These are phyloP conservation scores for Agrochola lota DNA, from an alignment of 2,888 invertebrate species.

Conservation along the genomic window DNA sequence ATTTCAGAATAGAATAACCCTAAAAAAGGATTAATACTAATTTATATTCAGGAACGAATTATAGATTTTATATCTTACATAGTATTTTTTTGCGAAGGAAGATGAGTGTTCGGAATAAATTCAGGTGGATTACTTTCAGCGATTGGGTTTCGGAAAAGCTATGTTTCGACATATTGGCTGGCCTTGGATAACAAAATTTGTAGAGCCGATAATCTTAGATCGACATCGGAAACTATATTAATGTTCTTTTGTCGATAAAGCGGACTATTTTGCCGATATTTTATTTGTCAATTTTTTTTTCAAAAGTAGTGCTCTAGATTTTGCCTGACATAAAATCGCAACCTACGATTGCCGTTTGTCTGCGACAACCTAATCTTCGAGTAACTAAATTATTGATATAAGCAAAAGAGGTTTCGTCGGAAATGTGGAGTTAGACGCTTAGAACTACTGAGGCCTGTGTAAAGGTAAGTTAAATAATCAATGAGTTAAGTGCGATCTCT, in stretches of 20 bases:
- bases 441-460: conserved; percentile 30
- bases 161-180: conserved; percentile 34
- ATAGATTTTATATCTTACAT: conserved; percentile 45
- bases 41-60: conserved; percentile 42
- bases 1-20: conserved; percentile 45
- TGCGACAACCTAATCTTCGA: background rate
- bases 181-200: conserved; percentile 9
- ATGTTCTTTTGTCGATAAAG: background rate
- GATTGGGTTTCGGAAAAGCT: conserved; percentile 26
- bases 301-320: background rate
- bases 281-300: background rate
- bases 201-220: conserved; percentile 4
- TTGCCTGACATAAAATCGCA: background rate
- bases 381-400: conserved; percentile 41
- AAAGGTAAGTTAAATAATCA: conserved; percentile 59
- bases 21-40: conserved; percentile 48
- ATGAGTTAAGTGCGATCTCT: conserved; percentile 54
- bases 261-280: background rate
- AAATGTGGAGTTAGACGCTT: conserved; percentile 23
- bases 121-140: conserved; percentile 45
- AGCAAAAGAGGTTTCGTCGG: conserved; percentile 12
- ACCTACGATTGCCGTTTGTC: background rate
- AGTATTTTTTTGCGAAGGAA: conserved; percentile 40
- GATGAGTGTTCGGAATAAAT: conserved; percentile 45
- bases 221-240: background rate